Evolutionary conservation across 2,888 invertebrate genomes (phyloP).

Genomic region (Rhaphigaster nebulosa): DNA sequence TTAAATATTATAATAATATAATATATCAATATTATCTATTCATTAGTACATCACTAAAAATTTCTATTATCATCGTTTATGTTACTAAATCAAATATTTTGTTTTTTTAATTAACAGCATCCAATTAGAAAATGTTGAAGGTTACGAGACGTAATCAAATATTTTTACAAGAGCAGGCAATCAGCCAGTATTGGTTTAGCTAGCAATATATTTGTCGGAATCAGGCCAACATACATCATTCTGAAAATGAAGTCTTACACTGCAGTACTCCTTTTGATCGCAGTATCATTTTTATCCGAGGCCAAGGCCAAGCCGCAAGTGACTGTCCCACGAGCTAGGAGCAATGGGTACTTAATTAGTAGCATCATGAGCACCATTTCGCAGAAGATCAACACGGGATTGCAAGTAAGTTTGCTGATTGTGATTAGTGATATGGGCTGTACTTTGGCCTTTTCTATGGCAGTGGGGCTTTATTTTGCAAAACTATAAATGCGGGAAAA

Average conservation of each 20-base stretch:
- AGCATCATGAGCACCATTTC: not conserved
- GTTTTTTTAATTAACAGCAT: not conserved
- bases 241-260: not conserved
- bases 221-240: not conserved
- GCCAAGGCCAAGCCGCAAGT: not conserved
- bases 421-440: not conserved
- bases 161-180: not conserved
- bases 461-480: too few relatives aligned
- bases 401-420: not conserved
- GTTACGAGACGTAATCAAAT: not conserved
- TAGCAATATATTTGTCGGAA: not conserved
- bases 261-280: not conserved
- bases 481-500: too few relatives aligned
- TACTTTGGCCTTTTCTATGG: not conserved
- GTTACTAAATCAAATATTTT: too few relatives aligned
- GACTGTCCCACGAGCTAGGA: not conserved
- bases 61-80: too few relatives aligned
- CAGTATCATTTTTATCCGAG: not conserved
- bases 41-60: too few relatives aligned
- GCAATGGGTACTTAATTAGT: not conserved
- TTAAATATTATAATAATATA: too few relatives aligned
- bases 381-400: not conserved
- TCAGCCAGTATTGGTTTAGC: not conserved
- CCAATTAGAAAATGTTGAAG: not conserved
- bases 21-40: too few relatives aligned